Base-by-base conservation (phyloP, 2,113 vertebrate genomes). In the Seriola quinqueradiata region DNA sequence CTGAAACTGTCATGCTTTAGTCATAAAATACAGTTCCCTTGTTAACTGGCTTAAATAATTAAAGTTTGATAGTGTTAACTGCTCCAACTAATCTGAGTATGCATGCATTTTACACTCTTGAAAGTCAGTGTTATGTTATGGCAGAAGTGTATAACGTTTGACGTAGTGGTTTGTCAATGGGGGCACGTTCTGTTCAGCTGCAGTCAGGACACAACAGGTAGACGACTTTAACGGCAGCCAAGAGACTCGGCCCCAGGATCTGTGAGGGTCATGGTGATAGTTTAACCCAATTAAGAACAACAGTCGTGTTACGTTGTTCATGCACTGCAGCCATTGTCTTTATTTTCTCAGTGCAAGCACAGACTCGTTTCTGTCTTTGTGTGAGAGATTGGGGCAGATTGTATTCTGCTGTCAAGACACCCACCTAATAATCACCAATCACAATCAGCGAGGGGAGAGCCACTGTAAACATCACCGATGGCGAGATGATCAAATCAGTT, bases 401-500 rank as follows among this genome's bases (percentile, higher is more conserved):
- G 36, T 40, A 23, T 74, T 36, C 17, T 70, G 32, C 42, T 70
- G 71, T 73, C 46, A 19, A 68, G 66, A 67, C 46, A 82, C 38
- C 14, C 8, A 34, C 14, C 74, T 42, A 42, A 42, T 42, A 42
- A 42, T 42, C 40, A 10, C 40, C 40, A 42, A 42, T 42, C 28
- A 21, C 54, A 74, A 73, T 69, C 21, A n/a, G 14, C 19, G 12
- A 25, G 8, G n/a, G 4, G 28, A 64, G 55, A 59, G 23, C 54
- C 32, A 44, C 14, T 5, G 40, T 73, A 68, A 66, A 68, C 61
- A 77, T 63, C 55, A 21, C n/a, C 19, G 60, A 75, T 21, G 40
- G 59, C 1, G 63, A 75, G 74, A 81, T 66, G 46, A 81, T 72
- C 67, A 73, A 59, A 90, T 81, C 73, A 75, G 73, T 59, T 76